These are phyloP conservation scores for Noctilio leporinus DNA, from an alignment of 2,113 vertebrate genomes.

Conservation along the genomic window DNA sequence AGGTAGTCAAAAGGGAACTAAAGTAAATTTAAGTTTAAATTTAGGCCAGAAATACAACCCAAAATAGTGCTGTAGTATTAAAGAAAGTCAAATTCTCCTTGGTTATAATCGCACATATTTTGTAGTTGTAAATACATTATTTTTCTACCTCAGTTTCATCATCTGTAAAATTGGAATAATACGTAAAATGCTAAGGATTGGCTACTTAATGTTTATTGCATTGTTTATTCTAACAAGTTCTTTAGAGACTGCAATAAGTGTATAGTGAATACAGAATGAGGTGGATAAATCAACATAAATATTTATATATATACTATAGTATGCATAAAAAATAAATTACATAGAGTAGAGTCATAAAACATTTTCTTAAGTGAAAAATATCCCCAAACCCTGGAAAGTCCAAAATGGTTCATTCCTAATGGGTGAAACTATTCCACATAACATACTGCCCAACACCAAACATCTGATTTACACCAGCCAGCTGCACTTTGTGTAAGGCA, in stretches of 20 bases:
- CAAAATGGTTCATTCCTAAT: slow-evolving; percentile 40
- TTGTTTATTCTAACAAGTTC: slow-evolving; percentile 41
- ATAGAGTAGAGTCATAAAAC: slow-evolving; percentile 1
- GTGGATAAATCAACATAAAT: slow-evolving; percentile 27
- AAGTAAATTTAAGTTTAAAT: slow-evolving; percentile 5
- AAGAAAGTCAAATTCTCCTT: background rate
- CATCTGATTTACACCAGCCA: slow-evolving; percentile 43
- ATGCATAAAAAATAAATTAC: slow-evolving; percentile 35
- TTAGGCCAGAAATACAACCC: background rate
- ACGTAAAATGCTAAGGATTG: background rate
- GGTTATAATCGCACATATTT: slow-evolving; percentile 18
- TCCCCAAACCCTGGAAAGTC: background rate
- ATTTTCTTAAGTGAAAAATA: slow-evolving; percentile 41
- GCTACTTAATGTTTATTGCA: slow-evolving; percentile 43
- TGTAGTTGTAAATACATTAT: background rate
- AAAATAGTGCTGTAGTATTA: background rate
- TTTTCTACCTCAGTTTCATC: slow-evolving; percentile 57
- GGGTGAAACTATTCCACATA: slow-evolving; percentile 6
- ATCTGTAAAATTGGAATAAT: slow-evolving; percentile 60
- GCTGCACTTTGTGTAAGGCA: slow-evolving; percentile 41
- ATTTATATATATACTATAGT: background rate
- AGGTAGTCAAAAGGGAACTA: background rate
- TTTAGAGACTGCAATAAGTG: background rate
- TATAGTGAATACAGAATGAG: slow-evolving; percentile 34
- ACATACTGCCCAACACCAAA: slow-evolving; percentile 22